Percentiles rank a stretch among this genome's conserved stretches.
Conservation (phyloP, 2,797 vertebrate genomes). For the Lerista edwardsae region DNA sequence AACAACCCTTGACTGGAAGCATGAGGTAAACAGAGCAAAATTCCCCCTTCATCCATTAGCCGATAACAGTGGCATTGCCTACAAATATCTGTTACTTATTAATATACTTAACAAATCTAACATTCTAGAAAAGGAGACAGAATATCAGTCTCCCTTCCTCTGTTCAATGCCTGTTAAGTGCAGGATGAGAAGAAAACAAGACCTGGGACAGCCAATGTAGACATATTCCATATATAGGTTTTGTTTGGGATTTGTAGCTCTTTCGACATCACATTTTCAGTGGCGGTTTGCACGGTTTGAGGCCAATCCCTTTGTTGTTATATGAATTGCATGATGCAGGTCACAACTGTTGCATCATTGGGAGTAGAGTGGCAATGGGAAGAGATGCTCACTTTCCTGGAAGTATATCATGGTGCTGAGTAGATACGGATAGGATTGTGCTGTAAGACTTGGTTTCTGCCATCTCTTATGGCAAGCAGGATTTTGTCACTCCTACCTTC, state of each 20-base stretch:
- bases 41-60: not conserved
- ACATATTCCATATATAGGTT: not conserved
- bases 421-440: too few relatives aligned
- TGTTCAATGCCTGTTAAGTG: not conserved
- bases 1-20: not conserved
- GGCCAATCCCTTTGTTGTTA: not conserved
- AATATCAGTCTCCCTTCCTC: not conserved
- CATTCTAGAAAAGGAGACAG: constrained; percentile 22
- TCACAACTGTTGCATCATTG: not conserved
- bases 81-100: constrained; percentile 21
- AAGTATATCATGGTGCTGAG: too few relatives aligned
- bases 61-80: constrained; percentile 3
- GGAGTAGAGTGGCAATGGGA: too few relatives aligned
- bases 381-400: too few relatives aligned
- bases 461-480: not conserved
- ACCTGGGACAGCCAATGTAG: not conserved
- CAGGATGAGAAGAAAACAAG: not conserved
- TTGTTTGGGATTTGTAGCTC: not conserved
- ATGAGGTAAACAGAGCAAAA: constrained; percentile 27
- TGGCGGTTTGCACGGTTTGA: not conserved
- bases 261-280: too few relatives aligned
- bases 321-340: not conserved
- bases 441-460: not conserved
- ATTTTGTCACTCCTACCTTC: not conserved
- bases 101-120: not conserved